Evolutionary conservation across 2,797 vertebrate species (phyloP).

Genomic region (Labroides dimidiatus): DNA sequence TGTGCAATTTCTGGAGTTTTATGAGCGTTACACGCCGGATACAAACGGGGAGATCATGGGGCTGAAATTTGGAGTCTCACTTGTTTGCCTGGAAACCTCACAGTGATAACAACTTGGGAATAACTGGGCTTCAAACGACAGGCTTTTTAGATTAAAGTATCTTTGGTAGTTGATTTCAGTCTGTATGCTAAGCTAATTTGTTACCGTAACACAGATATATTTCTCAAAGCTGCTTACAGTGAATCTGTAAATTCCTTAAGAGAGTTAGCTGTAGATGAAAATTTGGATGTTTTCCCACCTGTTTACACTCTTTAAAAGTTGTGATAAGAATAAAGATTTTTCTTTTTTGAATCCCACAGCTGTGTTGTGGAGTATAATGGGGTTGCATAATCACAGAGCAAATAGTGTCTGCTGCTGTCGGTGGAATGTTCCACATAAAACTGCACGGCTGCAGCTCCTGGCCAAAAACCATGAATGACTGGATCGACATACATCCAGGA

Average conservation of each 20-base stretch:
- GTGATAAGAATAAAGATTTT: not conserved
- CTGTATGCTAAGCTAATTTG: not conserved
- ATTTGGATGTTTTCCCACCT: not conserved
- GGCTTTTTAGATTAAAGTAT: not conserved
- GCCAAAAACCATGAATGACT: constrained; percentile 72
- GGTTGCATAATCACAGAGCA: constrained; percentile 61
- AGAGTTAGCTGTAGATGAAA: not conserved
- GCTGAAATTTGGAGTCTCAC: not conserved
- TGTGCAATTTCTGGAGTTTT: not conserved
- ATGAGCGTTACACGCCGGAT: not conserved
- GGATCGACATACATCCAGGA: constrained; percentile 60
- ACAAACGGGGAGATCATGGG: not conserved
- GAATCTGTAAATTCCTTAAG: not conserved
- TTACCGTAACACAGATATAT: not conserved
- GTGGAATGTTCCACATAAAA: constrained; percentile 74
- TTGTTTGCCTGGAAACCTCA: not conserved
- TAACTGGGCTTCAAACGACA: not conserved
- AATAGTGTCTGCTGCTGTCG: constrained; percentile 55
- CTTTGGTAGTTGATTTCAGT: not conserved
- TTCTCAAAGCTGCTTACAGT: not conserved
- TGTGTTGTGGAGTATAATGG: constrained; percentile 28
- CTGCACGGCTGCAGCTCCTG: constrained; percentile 36
- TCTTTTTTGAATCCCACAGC: constrained; percentile 21
- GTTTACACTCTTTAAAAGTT: not conserved
- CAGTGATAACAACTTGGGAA: constrained; percentile 4